A percentile compares a stretch with the other conserved stretches of the same genome.
Conservation (phyloP, 1,140 invertebrate species). For the Linepithema humile region DNA sequence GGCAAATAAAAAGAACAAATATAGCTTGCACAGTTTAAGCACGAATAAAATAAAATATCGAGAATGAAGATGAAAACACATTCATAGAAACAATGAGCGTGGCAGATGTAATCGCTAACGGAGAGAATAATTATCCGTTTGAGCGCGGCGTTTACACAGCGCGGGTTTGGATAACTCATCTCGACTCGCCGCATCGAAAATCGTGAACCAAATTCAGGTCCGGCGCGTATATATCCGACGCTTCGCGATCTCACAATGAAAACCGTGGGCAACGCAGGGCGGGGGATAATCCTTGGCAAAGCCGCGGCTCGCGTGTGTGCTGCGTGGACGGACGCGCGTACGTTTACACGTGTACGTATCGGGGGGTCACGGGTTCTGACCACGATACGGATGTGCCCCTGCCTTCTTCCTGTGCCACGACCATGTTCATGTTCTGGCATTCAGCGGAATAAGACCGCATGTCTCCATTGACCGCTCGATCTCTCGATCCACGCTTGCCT, state of each 20-base stretch:
- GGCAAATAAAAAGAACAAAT: no score
- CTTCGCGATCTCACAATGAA: conserved; percentile 63
- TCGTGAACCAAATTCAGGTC: conserved; percentile 6
- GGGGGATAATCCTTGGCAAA: conserved; percentile 82
- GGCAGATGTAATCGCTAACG: neutral
- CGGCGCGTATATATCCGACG: neutral
- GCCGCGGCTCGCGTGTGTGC: conserved; percentile 70
- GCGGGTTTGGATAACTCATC: neutral
- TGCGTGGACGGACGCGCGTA: conserved; percentile 65
- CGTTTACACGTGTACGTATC: conserved; percentile 74
- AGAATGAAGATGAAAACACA: neutral
- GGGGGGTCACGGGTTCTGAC: conserved; percentile 84
- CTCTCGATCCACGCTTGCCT: conserved; percentile 69
- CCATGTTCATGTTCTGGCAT: conserved; percentile 79
- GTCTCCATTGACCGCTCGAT: conserved; percentile 73
- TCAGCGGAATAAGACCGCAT: conserved; percentile 79
- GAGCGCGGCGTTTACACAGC: neutral
- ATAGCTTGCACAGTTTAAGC: no score
- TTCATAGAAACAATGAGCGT: neutral
- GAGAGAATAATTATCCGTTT: conserved; percentile 35
- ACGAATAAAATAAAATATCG: no score
- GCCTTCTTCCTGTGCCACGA: conserved; percentile 84
- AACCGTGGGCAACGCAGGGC: conserved; percentile 58
- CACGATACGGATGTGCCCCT: conserved; percentile 85
- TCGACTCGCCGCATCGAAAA: conserved; percentile 26